These are phyloP conservation scores for Elephantulus edwardii DNA, from an alignment of 2,113 vertebrate species.

Conservation along the genomic window DNA sequence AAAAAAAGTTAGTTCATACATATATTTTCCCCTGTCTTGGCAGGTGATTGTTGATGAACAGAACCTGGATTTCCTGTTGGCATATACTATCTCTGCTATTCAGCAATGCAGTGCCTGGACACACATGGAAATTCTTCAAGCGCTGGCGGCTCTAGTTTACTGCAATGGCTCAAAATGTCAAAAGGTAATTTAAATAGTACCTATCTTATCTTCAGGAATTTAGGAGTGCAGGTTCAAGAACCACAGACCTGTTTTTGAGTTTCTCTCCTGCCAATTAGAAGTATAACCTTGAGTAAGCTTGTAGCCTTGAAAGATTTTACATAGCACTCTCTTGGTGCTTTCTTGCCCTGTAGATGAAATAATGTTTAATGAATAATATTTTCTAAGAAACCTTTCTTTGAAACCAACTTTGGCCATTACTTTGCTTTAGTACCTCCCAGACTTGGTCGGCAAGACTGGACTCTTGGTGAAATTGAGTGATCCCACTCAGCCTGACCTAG, in stretches of 20 bases:
- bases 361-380: not conserved
- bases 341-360: slow-evolving; percentile 16
- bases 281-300: not conserved
- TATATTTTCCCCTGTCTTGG: not conserved
- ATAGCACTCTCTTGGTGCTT: not conserved
- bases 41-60: slow-evolving; percentile 94
- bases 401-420: not conserved
- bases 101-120: slow-evolving; percentile 93
- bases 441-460: slow-evolving; percentile 88
- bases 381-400: not conserved
- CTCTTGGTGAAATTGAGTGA: slow-evolving; percentile 88
- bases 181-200: slow-evolving; percentile 84
- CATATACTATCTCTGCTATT: slow-evolving; percentile 88
- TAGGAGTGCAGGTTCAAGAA: not conserved
- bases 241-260: not conserved
- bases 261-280: not conserved
- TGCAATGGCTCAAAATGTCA: slow-evolving; percentile 93
- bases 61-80: slow-evolving; percentile 89
- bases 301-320: not conserved
- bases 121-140: slow-evolving; percentile 91
- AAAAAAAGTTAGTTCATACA: too few species aligned
- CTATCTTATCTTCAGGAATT: slow-evolving; percentile 2
- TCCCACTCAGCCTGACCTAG: slow-evolving; percentile 86
- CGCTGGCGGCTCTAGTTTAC: slow-evolving; percentile 92
- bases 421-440: slow-evolving; percentile 88